A percentile compares a stretch with the other conserved stretches of the same genome.
These are phyloP conservation scores for Bubo blakistoni DNA, from an alignment of 2,113 vertebrate genomes.

Conservation along the genomic window DNA sequence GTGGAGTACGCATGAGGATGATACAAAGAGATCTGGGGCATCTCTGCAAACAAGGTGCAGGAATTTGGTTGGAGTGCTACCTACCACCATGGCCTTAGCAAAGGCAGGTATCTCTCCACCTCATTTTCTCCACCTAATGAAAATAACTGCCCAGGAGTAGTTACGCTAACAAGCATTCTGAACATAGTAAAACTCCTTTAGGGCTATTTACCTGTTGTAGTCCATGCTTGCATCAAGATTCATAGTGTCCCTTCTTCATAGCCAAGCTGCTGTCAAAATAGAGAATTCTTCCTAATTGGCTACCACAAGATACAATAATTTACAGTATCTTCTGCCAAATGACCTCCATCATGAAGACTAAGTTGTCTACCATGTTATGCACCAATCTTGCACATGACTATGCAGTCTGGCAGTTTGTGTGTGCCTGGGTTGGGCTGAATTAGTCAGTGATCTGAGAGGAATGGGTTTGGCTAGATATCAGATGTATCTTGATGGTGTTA, in stretches of 20 bases:
- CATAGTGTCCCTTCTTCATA: neutral
- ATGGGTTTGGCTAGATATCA: neutral
- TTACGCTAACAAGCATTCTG: neutral
- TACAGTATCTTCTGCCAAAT: neutral
- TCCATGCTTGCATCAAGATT: accelerated
- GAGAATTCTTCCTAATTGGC: neutral
- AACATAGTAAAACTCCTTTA: neutral
- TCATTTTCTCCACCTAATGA: neutral
- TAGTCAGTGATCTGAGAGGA: neutral
- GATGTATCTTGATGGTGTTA: neutral
- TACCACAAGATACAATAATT: neutral
- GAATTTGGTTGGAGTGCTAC: neutral
- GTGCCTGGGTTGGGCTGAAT: neutral
- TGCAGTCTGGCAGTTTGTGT: neutral
- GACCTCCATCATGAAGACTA: neutral
- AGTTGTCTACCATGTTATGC: neutral
- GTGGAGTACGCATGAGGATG: neutral
- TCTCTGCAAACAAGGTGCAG: neutral
- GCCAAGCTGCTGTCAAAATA: neutral
- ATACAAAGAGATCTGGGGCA: neutral
- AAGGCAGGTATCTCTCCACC: neutral
- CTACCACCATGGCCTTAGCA: neutral
- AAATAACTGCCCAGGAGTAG: neutral
- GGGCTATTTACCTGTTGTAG: neutral
- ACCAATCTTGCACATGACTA: neutral